Base-by-base conservation (phyloP, 2,888 invertebrate species). In the Petrophora chlorosata region DNA sequence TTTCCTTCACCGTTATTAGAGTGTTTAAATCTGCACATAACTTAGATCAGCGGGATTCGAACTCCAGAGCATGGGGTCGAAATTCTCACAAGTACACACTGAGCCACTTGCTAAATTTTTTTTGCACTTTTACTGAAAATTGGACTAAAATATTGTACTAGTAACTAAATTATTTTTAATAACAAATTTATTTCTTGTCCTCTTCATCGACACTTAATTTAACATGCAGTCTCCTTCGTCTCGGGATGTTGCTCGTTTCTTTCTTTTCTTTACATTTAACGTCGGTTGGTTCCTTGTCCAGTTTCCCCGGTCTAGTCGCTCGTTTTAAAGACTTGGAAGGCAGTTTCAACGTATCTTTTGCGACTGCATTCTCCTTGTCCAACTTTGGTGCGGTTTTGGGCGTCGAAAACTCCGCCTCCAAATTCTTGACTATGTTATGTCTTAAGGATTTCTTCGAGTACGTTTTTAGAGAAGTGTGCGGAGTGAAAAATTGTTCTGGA, bases 401-500 rank as follows among this genome's bases (percentile, higher is more conserved):
- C 0, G 83, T 82, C 0, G 67, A 65, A 17, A 88, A 87, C 8
- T 87, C 87, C 0, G 64, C 47, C 32, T 88, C 85, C 0, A 88
- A 53, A 53, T 86, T 87, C 41, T 87, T 89, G 0, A 84, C 82
- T 0, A 86, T 71, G 1, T 70, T 72, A 1, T 63, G 63, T 1
- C 76, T 59, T 0, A 83, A 14, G 0, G 64, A 59, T 40, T 68
- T 71, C 23, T 77, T 79, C 0, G 75, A 51, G 23, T 87, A 86
- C 0, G 85, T 86, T 48, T 79, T 86, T 0, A 83, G 32, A 0
- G 77, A 72, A 0, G 82, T 73, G 61, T 80, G 56, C 0, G 88
- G 88, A 0, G 88, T 87, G 55, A 85, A 87, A 35, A 85, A 88
- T 4, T 74, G 63, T 8, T 88, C 84, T 0, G 70, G 70, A 0